Percentiles rank a stretch among this genome's conserved stretches.
Evolutionary conservation across 30 jellyfish, hydroid and myxozoan genomes (phyloP).

Genomic region (Mastigias papua): DNA sequence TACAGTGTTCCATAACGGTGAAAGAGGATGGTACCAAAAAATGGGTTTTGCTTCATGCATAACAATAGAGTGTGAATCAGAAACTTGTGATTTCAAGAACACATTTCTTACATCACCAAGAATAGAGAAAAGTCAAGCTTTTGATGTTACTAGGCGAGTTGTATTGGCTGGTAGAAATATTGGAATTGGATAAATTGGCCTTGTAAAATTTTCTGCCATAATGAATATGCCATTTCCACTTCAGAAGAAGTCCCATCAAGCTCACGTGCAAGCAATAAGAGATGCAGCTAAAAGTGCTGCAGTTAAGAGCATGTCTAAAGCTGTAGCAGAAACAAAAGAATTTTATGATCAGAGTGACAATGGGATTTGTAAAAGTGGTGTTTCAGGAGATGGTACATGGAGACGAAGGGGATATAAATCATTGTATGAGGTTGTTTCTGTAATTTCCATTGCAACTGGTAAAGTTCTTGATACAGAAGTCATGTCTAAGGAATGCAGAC

Average conservation of each 20-base stretch:
- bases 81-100: not conserved
- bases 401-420: conserved; percentile 40
- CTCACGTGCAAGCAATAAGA: not conserved
- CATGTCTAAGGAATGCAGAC: conserved; percentile 13
- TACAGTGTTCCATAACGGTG: not conserved
- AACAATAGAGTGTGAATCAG: not conserved
- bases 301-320: conserved; percentile 19
- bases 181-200: conserved; percentile 37
- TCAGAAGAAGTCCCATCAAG: conserved; percentile 3
- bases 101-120: not conserved
- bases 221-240: conserved; percentile 37
- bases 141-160: conserved; percentile 23
- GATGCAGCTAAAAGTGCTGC: conserved; percentile 15
- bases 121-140: conserved; percentile 11
- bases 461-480: conserved; percentile 32
- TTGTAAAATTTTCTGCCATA: conserved; percentile 13
- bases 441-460: conserved; percentile 31
- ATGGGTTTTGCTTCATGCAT: not conserved
- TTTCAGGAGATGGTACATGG: conserved; percentile 63
- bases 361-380: conserved; percentile 9
- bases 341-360: conserved; percentile 1
- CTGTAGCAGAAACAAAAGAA: conserved; percentile 12
- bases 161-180: conserved; percentile 8
- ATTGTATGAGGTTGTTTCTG: conserved; percentile 28
- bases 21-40: conserved; percentile 1